phyloP scores from a whole-genome alignment of 2,888 invertebrate genomes.

The Amorpha juglandis region DNA sequence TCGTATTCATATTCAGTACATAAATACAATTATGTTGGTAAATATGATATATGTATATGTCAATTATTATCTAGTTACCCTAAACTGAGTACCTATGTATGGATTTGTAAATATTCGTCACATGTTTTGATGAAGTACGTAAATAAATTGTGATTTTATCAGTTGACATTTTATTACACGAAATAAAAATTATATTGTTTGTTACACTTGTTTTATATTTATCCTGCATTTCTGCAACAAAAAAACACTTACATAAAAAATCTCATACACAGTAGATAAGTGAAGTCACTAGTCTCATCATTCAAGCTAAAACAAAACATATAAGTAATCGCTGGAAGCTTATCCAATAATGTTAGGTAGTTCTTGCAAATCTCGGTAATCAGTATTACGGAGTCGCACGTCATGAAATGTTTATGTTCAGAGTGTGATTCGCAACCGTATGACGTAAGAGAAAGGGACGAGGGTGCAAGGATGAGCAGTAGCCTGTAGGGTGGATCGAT shows the following conservation, averaged over 20 bases:
- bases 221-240: too few relatives aligned
- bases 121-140: slow-evolving; percentile 48
- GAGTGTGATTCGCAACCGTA: slow-evolving; percentile 2
- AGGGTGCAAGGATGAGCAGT: slow-evolving; percentile 22
- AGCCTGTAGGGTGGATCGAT: slow-evolving; percentile 77
- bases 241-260: too few relatives aligned
- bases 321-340: neutral
- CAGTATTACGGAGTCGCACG: slow-evolving; percentile 56
- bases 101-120: slow-evolving; percentile 43
- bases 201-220: slow-evolving; percentile 48
- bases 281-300: too few relatives aligned
- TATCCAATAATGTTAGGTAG: neutral
- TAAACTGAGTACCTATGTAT: slow-evolving; percentile 35
- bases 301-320: too few relatives aligned
- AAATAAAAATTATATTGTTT: slow-evolving; percentile 59
- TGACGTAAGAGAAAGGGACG: slow-evolving; percentile 21
- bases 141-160: slow-evolving; percentile 69
- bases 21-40: slow-evolving; percentile 33
- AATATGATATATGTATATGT: slow-evolving; percentile 39
- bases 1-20: slow-evolving; percentile 47
- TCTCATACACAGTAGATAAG: too few relatives aligned
- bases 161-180: slow-evolving; percentile 47
- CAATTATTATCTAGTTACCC: slow-evolving; percentile 41
- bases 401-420: slow-evolving; percentile 26
- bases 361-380: slow-evolving; percentile 41